Evolutionary conservation across 2,888 invertebrate species (phyloP), one percentile per base, ranked within the genome.

Genomic region (Tyria jacobaeae): DNA sequence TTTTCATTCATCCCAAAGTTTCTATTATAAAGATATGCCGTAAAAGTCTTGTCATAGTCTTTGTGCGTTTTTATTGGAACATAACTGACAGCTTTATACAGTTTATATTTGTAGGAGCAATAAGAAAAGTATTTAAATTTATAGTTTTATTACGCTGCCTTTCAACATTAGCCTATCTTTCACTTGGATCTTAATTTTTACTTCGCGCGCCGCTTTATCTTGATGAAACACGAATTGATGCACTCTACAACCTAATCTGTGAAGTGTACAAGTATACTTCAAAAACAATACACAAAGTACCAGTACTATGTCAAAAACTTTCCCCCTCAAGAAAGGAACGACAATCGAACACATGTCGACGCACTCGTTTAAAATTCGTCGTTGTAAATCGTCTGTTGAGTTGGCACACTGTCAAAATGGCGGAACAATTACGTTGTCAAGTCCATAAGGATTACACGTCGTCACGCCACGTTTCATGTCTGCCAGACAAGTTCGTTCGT

Each of bases 381-480:
- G 71, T 75, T 75, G 71, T 75, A 74, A 75, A 79, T 78, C 69
- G 73, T 71, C 67, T 71, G 74, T 73, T 68, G 73, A 76, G 80
- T 79, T 86, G 88, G 85, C 88, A 84, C 72, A 79, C 80, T 84
- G 88, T 86, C 89, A 88, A 85, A 86, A 86, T 78, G 82, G 80
- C 76, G 76, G 79, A 81, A 84, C 87, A 87, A 89, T 89, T 87
- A 87, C 81, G 80, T 78, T 79, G 85, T 83, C 87, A 83, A 79
- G 75, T 79, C 80, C 81, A 82, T 81, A 83, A 80, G 81, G 83
- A 83, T 83, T 85, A 82, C 78, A 73, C 68, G 75, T 77, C 81
- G 78, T 75, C 82, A 80, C 81, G 75, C 70, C 76, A 82, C 73
- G 69, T 80, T 80, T 80, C 79, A 78, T 74, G 79, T 75, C 78